phyloP scores from a whole-genome alignment of 1,140 invertebrate species.

The Prorops nasuta region DNA sequence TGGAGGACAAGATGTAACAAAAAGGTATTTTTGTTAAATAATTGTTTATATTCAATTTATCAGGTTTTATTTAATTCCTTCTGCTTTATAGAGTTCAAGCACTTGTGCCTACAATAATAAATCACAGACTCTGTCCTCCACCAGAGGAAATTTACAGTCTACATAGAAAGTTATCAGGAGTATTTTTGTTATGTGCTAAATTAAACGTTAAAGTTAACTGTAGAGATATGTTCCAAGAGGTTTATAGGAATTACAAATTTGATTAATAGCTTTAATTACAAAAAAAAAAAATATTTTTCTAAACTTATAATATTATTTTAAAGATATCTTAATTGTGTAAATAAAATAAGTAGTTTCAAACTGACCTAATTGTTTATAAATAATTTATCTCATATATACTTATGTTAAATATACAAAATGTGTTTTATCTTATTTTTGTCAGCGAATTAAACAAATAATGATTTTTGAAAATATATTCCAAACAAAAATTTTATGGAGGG shows the following conservation, averaged over 20 bases:
- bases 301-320: neutral
- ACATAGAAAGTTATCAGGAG: slow-evolving; percentile 95
- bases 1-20: slow-evolving; percentile 68
- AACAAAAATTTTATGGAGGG: too few species aligned
- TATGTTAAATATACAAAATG: too few species aligned
- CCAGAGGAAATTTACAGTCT: slow-evolving; percentile 99
- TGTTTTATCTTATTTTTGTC: too few species aligned
- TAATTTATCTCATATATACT: too few species aligned
- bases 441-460: too few species aligned
- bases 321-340: too few species aligned
- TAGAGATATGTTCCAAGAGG: slow-evolving; percentile 80
- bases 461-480: too few species aligned
- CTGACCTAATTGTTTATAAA: too few species aligned
- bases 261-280: slow-evolving; percentile 19
- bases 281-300: neutral
- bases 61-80: slow-evolving; percentile 3
- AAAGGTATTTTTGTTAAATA: slow-evolving; percentile 30
- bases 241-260: slow-evolving; percentile 69
- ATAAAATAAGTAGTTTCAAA: too few species aligned
- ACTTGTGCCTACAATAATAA: slow-evolving; percentile 92
- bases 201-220: slow-evolving; percentile 85
- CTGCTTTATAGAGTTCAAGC: slow-evolving; percentile 65
- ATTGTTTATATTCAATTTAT: slow-evolving; percentile 1
- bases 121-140: slow-evolving; percentile 91
- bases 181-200: slow-evolving; percentile 93